These are phyloP conservation scores for Drosophila crucigera DNA, from an alignment of 2,888 invertebrate genomes.

Conservation along the genomic window DNA sequence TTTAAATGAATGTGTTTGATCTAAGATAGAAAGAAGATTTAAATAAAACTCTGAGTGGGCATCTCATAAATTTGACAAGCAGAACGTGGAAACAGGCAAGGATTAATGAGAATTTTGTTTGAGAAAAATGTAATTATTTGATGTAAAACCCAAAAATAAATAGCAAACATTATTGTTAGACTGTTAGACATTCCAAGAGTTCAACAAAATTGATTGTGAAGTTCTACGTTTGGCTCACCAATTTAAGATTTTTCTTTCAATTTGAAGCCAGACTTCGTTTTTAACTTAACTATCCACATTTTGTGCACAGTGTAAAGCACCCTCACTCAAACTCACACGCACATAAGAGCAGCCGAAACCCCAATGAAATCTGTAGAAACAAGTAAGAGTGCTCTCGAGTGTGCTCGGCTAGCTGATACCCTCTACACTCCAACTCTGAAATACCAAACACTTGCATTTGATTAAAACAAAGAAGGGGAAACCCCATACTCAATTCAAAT, in stretches of 20 bases:
- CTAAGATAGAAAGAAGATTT: neutral
- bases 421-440: neutral
- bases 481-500: neutral
- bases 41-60: neutral
- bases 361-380: slow-evolving; percentile 62
- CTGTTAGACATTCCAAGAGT: neutral
- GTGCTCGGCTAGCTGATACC: slow-evolving; percentile 18
- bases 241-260: neutral
- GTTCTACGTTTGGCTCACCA: neutral
- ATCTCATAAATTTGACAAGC: no score
- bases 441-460: neutral
- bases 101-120: neutral
- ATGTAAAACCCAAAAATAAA: no score
- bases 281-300: slow-evolving; percentile 8
- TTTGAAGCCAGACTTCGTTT: slow-evolving; percentile 36
- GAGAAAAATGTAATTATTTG: neutral
- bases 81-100: neutral
- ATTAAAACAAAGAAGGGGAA: neutral
- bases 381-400: slow-evolving; percentile 32
- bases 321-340: slow-evolving; percentile 43
- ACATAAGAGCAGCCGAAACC: slow-evolving; percentile 46
- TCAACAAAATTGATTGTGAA: neutral
- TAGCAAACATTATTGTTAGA: neutral
- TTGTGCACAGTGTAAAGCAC: slow-evolving; percentile 68
- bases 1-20: neutral